These are phyloP conservation scores for Pyralis farinalis DNA, from an alignment of 2,888 invertebrate genomes.

Conservation along the genomic window DNA sequence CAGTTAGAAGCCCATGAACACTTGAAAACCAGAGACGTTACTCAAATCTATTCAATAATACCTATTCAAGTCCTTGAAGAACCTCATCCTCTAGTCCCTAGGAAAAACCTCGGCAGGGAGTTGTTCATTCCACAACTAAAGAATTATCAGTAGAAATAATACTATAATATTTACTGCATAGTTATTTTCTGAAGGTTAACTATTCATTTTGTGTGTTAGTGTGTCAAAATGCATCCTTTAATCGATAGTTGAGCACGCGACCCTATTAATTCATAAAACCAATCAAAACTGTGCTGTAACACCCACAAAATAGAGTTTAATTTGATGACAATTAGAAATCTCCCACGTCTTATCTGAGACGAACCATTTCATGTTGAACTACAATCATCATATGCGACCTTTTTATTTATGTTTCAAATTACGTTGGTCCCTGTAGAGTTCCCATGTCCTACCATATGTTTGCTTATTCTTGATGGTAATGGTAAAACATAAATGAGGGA, in stretches of 20 bases:
- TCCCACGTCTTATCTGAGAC: neutral
- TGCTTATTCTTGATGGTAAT: constrained; percentile 45
- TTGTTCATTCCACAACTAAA: too few species aligned
- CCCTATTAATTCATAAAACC: constrained; percentile 21
- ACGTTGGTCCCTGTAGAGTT: constrained; percentile 6
- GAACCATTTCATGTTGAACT: neutral
- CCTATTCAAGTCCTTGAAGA: too few species aligned
- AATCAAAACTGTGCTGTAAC: constrained; percentile 14
- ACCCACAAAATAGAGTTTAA: neutral
- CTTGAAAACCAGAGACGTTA: too few species aligned
- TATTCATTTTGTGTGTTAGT: constrained; percentile 44
- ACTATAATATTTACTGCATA: too few species aligned
- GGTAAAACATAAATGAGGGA: constrained; percentile 42
- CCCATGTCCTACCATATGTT: constrained; percentile 53
- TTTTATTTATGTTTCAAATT: neutral
- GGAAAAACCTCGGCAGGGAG: too few species aligned
- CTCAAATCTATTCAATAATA: too few species aligned
- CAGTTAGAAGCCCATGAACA: too few species aligned
- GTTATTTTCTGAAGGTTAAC: too few species aligned
- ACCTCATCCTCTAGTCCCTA: too few species aligned
- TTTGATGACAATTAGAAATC: neutral
- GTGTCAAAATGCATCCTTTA: constrained; percentile 37
- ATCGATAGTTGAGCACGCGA: constrained; percentile 40
- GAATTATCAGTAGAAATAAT: too few species aligned
- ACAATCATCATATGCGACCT: too few species aligned